Percentiles rank a stretch among this genome's conserved stretches.
Evolutionary conservation across 2,888 invertebrate species (phyloP).

Genomic region (Lymantria monacha): DNA sequence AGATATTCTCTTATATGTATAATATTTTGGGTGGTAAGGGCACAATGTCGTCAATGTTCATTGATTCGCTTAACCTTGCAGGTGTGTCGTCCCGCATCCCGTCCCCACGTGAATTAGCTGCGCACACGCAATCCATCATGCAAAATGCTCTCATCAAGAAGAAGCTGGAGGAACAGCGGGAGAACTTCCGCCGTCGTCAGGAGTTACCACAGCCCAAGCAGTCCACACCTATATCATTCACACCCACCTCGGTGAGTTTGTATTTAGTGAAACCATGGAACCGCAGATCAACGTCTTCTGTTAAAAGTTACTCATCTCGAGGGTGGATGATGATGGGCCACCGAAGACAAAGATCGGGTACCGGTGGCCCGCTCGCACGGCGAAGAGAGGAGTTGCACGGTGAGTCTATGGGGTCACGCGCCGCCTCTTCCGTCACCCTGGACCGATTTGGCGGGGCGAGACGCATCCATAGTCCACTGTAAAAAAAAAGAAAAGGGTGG

Average conservation of each 20-base stretch:
- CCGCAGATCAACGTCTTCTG: no score
- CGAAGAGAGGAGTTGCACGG: no score
- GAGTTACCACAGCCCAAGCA: conserved; percentile 77
- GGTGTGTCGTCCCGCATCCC: conserved; percentile 88
- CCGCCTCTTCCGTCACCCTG: no score
- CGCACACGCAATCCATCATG: conserved; percentile 93
- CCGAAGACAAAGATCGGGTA: no score
- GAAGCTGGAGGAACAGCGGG: conserved; percentile 93
- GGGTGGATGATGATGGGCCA: no score
- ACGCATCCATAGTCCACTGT: no score
- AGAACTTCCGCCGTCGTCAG: conserved; percentile 91
- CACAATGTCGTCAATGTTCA: conserved; percentile 8
- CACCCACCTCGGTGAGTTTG: conserved; percentile 90
- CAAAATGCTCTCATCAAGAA: conserved; percentile 93
- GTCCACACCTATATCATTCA: conserved; percentile 89
- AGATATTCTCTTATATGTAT: no score
- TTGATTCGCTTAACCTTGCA: conserved; percentile 39
- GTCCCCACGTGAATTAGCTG: conserved; percentile 92
- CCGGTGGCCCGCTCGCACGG: no score
- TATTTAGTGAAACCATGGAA: neutral
- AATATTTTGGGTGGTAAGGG: neutral
- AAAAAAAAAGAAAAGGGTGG: no score
- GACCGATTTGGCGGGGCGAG: no score
- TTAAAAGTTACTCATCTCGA: no score
- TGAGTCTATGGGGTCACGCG: no score